These are phyloP conservation scores for Dipodomys stephensi DNA, from an alignment of 2,113 vertebrate genomes.

Conservation along the genomic window DNA sequence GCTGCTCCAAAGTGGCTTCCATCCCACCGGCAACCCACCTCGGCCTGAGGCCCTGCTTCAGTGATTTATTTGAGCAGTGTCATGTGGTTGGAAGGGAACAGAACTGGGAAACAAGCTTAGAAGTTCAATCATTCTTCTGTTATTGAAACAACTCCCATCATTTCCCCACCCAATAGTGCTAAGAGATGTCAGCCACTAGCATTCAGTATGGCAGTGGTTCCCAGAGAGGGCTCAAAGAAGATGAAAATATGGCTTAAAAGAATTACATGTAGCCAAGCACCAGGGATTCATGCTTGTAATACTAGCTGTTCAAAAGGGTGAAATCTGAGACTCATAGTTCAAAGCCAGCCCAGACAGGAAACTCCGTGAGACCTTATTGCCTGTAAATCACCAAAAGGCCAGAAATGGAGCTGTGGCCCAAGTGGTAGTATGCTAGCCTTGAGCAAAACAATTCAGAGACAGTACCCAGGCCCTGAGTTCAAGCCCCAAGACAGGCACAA, in stretches of 20 bases:
- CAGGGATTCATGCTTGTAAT: no score
- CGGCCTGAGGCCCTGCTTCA: neutral
- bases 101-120: neutral
- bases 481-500: neutral
- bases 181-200: neutral
- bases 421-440: no score
- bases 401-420: no score
- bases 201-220: neutral
- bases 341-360: no score
- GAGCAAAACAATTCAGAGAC: no score
- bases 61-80: neutral
- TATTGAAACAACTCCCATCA: constrained; percentile 24
- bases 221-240: neutral
- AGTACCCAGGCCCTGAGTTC: no score
- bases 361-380: no score
- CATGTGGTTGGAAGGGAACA: neutral
- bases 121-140: constrained; percentile 1
- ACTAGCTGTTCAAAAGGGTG: no score
- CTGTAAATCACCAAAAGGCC: no score
- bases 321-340: no score
- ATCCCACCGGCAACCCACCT: no score
- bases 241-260: neutral
- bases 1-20: no score
- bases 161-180: neutral
- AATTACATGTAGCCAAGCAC: neutral